These are phyloP conservation scores for Metopia argyrocephala DNA, from an alignment of 2,888 invertebrate genomes.

Conservation along the genomic window DNA sequence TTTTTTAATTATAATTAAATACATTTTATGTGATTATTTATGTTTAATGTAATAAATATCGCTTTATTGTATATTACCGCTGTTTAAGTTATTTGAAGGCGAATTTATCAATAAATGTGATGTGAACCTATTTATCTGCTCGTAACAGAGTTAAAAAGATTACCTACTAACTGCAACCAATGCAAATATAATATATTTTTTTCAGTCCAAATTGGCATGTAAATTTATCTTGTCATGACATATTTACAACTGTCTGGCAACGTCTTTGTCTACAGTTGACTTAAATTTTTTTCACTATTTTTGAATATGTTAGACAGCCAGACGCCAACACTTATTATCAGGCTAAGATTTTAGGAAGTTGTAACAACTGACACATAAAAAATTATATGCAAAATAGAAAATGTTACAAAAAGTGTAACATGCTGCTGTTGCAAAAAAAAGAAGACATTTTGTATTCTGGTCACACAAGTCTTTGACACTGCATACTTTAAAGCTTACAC, in stretches of 20 bases:
- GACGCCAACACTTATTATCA: constrained; percentile 57
- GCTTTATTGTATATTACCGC: too few relatives aligned
- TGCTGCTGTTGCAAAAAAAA: not conserved
- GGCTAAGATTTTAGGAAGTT: constrained; percentile 41
- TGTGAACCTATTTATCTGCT: too few relatives aligned
- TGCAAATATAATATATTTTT: too few relatives aligned
- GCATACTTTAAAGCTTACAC: too few relatives aligned
- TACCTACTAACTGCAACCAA: too few relatives aligned
- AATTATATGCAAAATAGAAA: not conserved
- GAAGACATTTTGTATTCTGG: constrained; percentile 2
- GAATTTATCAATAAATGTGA: too few relatives aligned
- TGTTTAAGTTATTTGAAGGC: too few relatives aligned
- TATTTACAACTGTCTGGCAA: not conserved
- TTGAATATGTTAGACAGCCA: constrained; percentile 43
- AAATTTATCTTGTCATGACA: not conserved
- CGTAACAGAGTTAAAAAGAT: too few relatives aligned
- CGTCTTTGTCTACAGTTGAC: not conserved
- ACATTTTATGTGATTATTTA: too few relatives aligned
- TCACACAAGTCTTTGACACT: constrained; percentile 14
- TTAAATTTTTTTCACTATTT: not conserved
- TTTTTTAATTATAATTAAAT: too few relatives aligned
- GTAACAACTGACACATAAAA: constrained; percentile 29
- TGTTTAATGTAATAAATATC: too few relatives aligned
- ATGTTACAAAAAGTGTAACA: constrained; percentile 21
- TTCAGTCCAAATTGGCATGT: too few relatives aligned